Evolutionary conservation across 2,797 vertebrate species (phyloP), one percentile per base, ranked within the genome.

Genomic region (Coregonus suidteri): DNA sequence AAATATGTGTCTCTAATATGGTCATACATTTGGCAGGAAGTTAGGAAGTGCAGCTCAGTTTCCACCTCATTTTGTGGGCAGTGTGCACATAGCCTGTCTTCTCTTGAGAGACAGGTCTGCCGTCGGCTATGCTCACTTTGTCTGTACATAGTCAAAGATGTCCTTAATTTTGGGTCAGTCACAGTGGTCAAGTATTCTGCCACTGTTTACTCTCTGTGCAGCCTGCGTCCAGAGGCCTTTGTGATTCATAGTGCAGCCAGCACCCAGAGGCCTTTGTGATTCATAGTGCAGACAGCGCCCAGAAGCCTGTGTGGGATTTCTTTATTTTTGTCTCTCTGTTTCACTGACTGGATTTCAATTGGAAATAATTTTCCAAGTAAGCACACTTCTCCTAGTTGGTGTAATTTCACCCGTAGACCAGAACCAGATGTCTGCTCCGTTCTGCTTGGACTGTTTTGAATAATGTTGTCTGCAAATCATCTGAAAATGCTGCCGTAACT

Each of bases 371-470:
- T 90, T 89, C 84, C 77, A 77, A 89, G 80, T 81, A 80, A 88
- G 81, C 78, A 73, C 87, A 74, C 80, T 84, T 77, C 78, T 84
- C 77, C 78, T 73, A 82, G 80, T 85, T 84, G 83, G 75, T 88
- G 74, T 78, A 81, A 81, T 87, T 91, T 90, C 84, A 83, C 86
- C 81, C 71, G 6, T 75, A 84, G 88, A 89, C 84, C 77, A 34
- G 74, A 93, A 94, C 88, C 92, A 93, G 91, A 94, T 94, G 92
- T 92, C 53, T 16, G 35, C 4, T n/a, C 65, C 72, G 76, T 69
- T 81, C 81, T 76, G 77, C 81, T 82, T 83, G 56, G 74, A 76
- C 81, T 86, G 67, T 82, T 83, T 75, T 79, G 78, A 87, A 84
- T 88, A 88, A 84, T 78, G 77, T 86, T 70, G 83, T 87, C 88